These are phyloP conservation scores for Rhinogobio ventralis DNA, from an alignment of 2,797 vertebrate genomes.

Conservation along the genomic window DNA sequence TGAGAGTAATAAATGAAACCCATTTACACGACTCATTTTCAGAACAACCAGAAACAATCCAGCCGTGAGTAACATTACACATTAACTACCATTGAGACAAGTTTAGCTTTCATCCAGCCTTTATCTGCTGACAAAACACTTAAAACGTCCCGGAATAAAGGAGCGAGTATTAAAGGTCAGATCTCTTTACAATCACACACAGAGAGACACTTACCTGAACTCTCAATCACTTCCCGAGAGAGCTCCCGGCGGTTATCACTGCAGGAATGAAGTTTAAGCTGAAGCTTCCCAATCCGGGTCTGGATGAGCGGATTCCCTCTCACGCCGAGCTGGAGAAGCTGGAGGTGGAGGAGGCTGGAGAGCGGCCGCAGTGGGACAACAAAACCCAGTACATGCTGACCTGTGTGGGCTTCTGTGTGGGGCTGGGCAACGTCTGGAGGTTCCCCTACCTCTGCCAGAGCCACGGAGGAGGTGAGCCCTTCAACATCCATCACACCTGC, in stretches of 20 bases:
- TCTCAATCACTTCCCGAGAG: not conserved
- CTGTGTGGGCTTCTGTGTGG: conserved; percentile 94
- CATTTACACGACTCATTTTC: too few species aligned
- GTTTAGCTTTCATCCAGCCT: not conserved
- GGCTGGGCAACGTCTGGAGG: conserved; percentile 94
- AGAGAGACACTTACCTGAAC: not conserved
- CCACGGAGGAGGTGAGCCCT: conserved; percentile 89
- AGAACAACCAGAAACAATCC: not conserved
- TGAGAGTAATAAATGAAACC: too few species aligned
- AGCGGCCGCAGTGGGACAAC: conserved; percentile 95
- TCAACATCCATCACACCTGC: not conserved
- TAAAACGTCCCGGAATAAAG: not conserved
- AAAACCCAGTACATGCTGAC: conserved; percentile 96
- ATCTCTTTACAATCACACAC: not conserved
- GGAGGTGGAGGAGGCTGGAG: conserved; percentile 81
- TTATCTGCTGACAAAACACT: conserved; percentile 14
- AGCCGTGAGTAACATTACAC: not conserved
- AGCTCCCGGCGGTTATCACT: not conserved
- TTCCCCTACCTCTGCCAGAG: conserved; percentile 93
- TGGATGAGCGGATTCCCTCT: conserved; percentile 87
- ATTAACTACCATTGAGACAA: not conserved
- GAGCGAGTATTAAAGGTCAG: conserved; percentile 4
- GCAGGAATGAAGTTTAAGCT: conserved; percentile 74
- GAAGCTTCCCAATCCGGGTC: conserved; percentile 87
- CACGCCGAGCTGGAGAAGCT: conserved; percentile 81